Percentiles rank a stretch among this genome's conserved stretches.
phyloP scores from a whole-genome alignment of 2,888 invertebrate species.

The Mythimna ferrago region DNA sequence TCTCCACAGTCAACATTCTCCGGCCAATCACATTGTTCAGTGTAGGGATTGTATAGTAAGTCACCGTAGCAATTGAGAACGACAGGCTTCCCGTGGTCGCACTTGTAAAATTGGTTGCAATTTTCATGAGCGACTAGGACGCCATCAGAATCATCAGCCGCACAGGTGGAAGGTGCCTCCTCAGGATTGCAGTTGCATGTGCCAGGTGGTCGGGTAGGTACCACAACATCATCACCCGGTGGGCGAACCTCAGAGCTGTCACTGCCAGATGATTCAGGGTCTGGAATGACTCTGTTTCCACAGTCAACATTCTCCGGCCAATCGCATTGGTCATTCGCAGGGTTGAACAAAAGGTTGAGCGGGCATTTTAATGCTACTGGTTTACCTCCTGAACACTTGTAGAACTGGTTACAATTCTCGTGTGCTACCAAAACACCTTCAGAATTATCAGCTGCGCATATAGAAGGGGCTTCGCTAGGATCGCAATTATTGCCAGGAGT shows the following conservation, averaged over 20 bases:
- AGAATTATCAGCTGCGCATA: slow-evolving; percentile 67
- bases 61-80: slow-evolving; percentile 53
- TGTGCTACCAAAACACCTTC: slow-evolving; percentile 69
- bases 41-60: slow-evolving; percentile 67
- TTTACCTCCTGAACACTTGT: slow-evolving; percentile 64
- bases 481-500: slow-evolving; percentile 60
- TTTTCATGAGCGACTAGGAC: slow-evolving; percentile 70
- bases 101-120: slow-evolving; percentile 74
- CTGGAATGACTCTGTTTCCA: slow-evolving; percentile 63
- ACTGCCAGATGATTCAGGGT: slow-evolving; percentile 22
- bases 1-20: slow-evolving; percentile 68
- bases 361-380: slow-evolving; percentile 65
- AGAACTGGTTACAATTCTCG: slow-evolving; percentile 74
- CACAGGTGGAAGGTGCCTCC: slow-evolving; percentile 70
- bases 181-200: slow-evolving; percentile 52
- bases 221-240: slow-evolving; percentile 23
- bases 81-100: slow-evolving; percentile 66
- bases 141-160: slow-evolving; percentile 63
- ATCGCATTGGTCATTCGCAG: slow-evolving; percentile 65
- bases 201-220: slow-evolving; percentile 29
- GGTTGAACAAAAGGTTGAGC: slow-evolving; percentile 65
- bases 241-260: slow-evolving; percentile 13
- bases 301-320: slow-evolving; percentile 68
- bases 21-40: slow-evolving; percentile 72
- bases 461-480: slow-evolving; percentile 67